These are phyloP conservation scores for Stenoptilia bipunctidactyla DNA, from an alignment of 2,888 invertebrate genomes.

Conservation along the genomic window DNA sequence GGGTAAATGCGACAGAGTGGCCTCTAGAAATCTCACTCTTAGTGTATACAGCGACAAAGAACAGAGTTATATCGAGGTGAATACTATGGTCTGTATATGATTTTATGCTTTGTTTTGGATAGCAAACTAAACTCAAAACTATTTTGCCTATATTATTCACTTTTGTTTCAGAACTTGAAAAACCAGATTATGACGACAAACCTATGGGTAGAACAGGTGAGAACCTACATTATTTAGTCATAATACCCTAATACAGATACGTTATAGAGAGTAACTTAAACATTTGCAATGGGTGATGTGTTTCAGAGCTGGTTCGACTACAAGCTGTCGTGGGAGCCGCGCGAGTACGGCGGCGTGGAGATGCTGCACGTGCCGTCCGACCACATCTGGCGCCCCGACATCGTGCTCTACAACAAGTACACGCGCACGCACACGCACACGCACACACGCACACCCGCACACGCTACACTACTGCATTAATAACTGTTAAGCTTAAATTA, in stretches of 20 bases:
- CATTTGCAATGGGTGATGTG: slow-evolving; percentile 3
- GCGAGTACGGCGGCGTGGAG: slow-evolving; percentile 93
- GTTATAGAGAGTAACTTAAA: not conserved
- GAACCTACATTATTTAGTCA: slow-evolving; percentile 5
- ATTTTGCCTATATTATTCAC: too few relatives aligned
- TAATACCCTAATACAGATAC: not conserved
- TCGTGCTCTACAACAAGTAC: slow-evolving; percentile 94
- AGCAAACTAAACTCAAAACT: too few relatives aligned
- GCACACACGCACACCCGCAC: too few relatives aligned
- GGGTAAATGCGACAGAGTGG: too few relatives aligned
- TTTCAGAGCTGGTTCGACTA: slow-evolving; percentile 93
- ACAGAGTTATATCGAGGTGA: too few relatives aligned
- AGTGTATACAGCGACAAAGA: too few relatives aligned
- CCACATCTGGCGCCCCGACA: slow-evolving; percentile 97
- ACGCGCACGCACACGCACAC: slow-evolving; percentile 22
- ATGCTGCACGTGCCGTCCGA: slow-evolving; percentile 96
- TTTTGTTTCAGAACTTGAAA: slow-evolving; percentile 89
- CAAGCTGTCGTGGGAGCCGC: slow-evolving; percentile 95
- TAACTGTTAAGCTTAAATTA: too few relatives aligned
- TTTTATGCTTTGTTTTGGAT: too few relatives aligned
- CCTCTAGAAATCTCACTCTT: too few relatives aligned
- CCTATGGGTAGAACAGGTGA: slow-evolving; percentile 85
- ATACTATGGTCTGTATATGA: too few relatives aligned
- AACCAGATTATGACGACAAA: slow-evolving; percentile 97
- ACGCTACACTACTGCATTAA: too few relatives aligned